Evolutionary conservation across 92 coral and sea anemone genomes (phyloP).

Genomic region (Heliopora coerulea): DNA sequence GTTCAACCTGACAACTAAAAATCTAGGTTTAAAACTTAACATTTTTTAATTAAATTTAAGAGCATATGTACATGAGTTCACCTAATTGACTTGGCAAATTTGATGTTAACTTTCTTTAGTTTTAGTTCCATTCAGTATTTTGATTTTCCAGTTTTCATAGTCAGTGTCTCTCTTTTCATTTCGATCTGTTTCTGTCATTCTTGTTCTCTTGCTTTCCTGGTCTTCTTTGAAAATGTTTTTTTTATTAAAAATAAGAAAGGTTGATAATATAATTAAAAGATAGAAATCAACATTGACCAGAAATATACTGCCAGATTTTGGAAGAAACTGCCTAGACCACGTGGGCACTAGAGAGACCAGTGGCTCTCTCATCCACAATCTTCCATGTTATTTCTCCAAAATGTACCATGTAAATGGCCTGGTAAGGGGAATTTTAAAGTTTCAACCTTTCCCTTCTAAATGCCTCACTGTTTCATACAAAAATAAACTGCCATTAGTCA

Average conservation of each 20-base stretch:
- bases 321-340: no score
- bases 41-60: conserved; percentile 4
- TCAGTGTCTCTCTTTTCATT: conserved; percentile 17
- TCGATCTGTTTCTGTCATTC: conserved; percentile 24
- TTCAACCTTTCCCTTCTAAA: no score
- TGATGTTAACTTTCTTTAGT: neutral
- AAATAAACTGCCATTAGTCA: no score
- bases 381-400: no score
- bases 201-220: neutral
- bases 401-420: no score
- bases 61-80: neutral
- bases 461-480: no score
- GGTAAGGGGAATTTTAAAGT: no score
- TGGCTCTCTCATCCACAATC: no score
- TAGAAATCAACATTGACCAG: no score
- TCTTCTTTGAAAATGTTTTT: neutral
- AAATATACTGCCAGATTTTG: no score
- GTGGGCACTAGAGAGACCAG: no score
- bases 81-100: neutral
- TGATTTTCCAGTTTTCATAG: conserved; percentile 30
- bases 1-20: neutral
- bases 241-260: neutral
- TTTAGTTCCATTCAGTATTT: conserved; percentile 13
- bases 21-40: neutral
- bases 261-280: neutral